These are phyloP conservation scores for Nylanderia fulva DNA, from an alignment of 1,140 invertebrate genomes.

Conservation along the genomic window DNA sequence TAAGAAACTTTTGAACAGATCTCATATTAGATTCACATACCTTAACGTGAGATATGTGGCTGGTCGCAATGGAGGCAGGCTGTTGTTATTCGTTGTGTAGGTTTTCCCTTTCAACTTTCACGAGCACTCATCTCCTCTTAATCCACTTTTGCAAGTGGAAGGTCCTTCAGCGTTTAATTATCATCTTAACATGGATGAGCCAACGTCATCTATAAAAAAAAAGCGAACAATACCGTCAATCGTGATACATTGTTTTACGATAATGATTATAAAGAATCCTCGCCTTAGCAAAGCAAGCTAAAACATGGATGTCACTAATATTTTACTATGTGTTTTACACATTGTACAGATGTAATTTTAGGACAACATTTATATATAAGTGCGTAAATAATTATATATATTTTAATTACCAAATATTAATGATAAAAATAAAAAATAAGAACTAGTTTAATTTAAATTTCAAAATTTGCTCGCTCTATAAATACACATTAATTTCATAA, in stretches of 20 bases:
- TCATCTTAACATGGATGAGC: constrained; percentile 40
- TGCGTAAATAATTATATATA: background rate
- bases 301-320: background rate
- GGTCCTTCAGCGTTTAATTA: constrained; percentile 56
- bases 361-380: too few relatives aligned
- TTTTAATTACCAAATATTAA: background rate
- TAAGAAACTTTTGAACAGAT: too few relatives aligned
- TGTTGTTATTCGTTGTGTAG: constrained; percentile 77
- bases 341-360: too few relatives aligned
- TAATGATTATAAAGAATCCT: background rate
- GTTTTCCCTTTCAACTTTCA: constrained; percentile 73
- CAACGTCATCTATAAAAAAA: constrained; percentile 63
- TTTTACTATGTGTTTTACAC: too few relatives aligned
- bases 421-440: background rate
- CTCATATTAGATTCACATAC: constrained; percentile 55
- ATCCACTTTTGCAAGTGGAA: constrained; percentile 51
- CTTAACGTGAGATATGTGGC: constrained; percentile 81
- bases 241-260: background rate
- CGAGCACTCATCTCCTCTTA: constrained; percentile 71
- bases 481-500: background rate
- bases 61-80: constrained; percentile 79
- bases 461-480: too few relatives aligned
- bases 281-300: background rate
- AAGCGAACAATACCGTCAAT: background rate
- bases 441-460: background rate